A percentile compares a stretch with the other conserved stretches of the same genome.
These are phyloP conservation scores for Oryzias curvinotus DNA, from an alignment of 2,113 vertebrate species.

Conservation along the genomic window DNA sequence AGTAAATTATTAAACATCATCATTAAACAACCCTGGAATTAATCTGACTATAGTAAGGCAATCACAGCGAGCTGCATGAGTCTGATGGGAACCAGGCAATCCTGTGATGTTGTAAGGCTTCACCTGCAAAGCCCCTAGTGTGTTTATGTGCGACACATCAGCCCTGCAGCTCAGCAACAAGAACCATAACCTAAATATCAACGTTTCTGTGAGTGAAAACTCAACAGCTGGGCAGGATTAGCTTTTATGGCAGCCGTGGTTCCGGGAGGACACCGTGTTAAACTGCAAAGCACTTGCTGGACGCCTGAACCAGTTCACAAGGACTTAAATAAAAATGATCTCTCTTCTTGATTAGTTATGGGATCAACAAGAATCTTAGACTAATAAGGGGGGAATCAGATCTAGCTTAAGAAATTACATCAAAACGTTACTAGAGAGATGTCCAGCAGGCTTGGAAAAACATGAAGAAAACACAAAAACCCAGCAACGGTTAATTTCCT, in stretches of 20 bases:
- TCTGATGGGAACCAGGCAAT: background rate
- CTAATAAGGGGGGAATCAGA: slow-evolving; percentile 26
- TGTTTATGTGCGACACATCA: background rate
- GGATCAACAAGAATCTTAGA: slow-evolving; percentile 29
- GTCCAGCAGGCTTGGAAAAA: background rate
- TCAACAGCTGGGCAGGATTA: slow-evolving; percentile 38
- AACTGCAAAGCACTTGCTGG: slow-evolving; percentile 49
- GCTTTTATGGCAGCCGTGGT: slow-evolving; percentile 54
- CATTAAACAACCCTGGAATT: background rate
- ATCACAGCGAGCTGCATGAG: background rate
- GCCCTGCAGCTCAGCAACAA: background rate
- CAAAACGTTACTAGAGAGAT: slow-evolving; percentile 25
- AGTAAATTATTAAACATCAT: background rate
- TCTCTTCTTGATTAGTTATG: slow-evolving; percentile 45
- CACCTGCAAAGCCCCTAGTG: background rate
- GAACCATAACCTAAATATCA: background rate
- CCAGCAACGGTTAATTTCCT: background rate
- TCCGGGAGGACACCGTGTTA: slow-evolving; percentile 50
- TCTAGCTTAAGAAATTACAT: slow-evolving; percentile 3
- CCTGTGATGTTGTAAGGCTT: background rate
- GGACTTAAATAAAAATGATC: slow-evolving; percentile 46
- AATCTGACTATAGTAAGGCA: background rate
- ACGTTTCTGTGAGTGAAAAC: slow-evolving; percentile 19
- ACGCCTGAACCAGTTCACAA: slow-evolving; percentile 27
- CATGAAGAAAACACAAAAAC: background rate